These are phyloP conservation scores for Alethe castanea DNA, from an alignment of 2,113 vertebrate species.

Conservation along the genomic window DNA sequence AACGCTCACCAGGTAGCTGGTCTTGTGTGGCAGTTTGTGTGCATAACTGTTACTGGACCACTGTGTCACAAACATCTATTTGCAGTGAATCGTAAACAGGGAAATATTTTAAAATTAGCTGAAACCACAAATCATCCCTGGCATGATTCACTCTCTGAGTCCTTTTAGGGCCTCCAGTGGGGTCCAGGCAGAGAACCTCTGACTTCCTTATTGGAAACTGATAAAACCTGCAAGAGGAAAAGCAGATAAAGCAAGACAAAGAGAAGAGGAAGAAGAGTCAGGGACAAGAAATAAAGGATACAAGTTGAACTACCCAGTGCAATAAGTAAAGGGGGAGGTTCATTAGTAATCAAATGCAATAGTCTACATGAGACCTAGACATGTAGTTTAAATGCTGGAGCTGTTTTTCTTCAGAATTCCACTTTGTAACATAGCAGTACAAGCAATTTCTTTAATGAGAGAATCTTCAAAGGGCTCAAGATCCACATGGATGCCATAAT, in stretches of 20 bases:
- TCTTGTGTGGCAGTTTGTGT: background rate
- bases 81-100: background rate
- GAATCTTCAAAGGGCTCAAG: background rate
- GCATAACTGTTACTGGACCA: background rate
- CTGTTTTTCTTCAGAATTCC: background rate
- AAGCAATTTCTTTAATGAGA: background rate
- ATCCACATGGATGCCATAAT: background rate
- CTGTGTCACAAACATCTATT: background rate
- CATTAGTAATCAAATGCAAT: background rate
- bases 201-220: background rate
- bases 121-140: background rate
- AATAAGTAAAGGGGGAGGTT: background rate
- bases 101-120: background rate
- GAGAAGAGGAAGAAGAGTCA: background rate
- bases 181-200: background rate
- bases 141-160: background rate
- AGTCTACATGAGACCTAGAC: background rate
- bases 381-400: background rate
- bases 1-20: background rate
- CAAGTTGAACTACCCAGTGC: background rate
- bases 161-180: background rate
- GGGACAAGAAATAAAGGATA: background rate
- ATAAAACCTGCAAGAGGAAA: background rate
- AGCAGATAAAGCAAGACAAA: background rate
- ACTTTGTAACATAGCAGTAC: background rate